A percentile compares a stretch with the other conserved stretches of the same genome.
Conservation (phyloP, 2,888 invertebrate genomes). For the Synanthedon vespiformis region DNA sequence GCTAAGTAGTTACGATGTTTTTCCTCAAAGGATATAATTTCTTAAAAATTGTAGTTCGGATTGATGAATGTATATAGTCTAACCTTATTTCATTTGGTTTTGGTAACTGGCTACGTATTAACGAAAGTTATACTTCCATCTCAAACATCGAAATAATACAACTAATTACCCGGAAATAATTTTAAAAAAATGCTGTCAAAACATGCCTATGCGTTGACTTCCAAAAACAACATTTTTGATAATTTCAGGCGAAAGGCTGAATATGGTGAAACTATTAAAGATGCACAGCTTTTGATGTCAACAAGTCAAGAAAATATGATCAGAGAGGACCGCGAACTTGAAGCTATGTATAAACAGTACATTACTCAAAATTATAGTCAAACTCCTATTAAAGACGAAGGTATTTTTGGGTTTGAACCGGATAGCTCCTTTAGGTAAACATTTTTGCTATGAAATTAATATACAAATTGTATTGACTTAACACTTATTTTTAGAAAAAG, state of each 20-base stretch:
- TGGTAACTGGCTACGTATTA: too few species aligned
- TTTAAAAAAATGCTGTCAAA: too few species aligned
- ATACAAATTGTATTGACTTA: not conserved
- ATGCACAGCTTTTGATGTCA: slow-evolving; percentile 65
- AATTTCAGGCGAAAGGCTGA: slow-evolving; percentile 56
- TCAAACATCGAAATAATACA: too few species aligned
- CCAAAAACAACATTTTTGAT: not conserved
- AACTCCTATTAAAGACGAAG: slow-evolving; percentile 72
- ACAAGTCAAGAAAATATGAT: slow-evolving; percentile 75
- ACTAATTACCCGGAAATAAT: too few species aligned
- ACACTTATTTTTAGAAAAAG: not conserved
- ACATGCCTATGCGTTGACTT: too few species aligned
- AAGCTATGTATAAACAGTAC: slow-evolving; percentile 55
- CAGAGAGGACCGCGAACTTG: slow-evolving; percentile 53
- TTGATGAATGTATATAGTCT: too few species aligned
- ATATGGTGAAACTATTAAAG: slow-evolving; percentile 57
- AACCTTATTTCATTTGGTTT: too few species aligned
- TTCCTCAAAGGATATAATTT: too few species aligned
- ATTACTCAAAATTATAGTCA: slow-evolving; percentile 63
- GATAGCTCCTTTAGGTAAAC: slow-evolving; percentile 61
- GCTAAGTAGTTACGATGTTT: too few species aligned
- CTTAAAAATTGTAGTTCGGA: too few species aligned
- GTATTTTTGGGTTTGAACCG: slow-evolving; percentile 66
- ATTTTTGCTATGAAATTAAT: not conserved
- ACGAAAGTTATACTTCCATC: too few species aligned